Evolutionary conservation across 2,113 vertebrate genomes (phyloP), one percentile per base, ranked within the genome.

Genomic region (Lethenteron reissneri): DNA sequence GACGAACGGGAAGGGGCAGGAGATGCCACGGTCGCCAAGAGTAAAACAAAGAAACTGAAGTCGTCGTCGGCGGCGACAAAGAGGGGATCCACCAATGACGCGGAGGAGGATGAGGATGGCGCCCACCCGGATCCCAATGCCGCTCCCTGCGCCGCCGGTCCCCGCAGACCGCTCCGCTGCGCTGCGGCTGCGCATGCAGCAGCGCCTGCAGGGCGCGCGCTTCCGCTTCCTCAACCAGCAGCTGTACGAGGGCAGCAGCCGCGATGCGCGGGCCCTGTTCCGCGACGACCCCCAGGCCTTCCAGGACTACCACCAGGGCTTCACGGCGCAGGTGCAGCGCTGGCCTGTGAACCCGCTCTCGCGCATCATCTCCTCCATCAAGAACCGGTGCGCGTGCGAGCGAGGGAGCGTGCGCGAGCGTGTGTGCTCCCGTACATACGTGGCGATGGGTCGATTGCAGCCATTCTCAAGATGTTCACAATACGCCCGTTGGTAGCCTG

Each of bases 201-300:
- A 84, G 70, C 84, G 84, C 0, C 76, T 96, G 72, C 84, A 85
- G 12, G 77, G 83, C 0, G 88, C 88, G 2, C 85, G 85, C 10
- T 96, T 97, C 79, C 89, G 91, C 25, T 88, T 84, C 76, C 84
- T 97, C 58, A 96, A 95, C 3, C 81, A 96, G 74, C 81, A 84
- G 74, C 76, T 97, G 7, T 95, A 96, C 81, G 87, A 81, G 0
- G 79, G 77, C 1, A 78, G 79, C 75, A 92, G 92, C 76, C 79
- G 57, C 1, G 85, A 86, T 13, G 88, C 90, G 0, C 80, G 73
- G 1, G 77, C 17, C 57, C 85, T 97, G 75, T 92, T 97, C 76
- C 77, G 74, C 12, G 79, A 80, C 72, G 91, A 95, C 73, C 88
- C 84, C 0, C 74, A 85, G 4, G 84, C 88, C 3, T 89, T 89